phyloP scores from a whole-genome alignment of 2,113 vertebrate species.

The Brachypteracias leptosomus region DNA sequence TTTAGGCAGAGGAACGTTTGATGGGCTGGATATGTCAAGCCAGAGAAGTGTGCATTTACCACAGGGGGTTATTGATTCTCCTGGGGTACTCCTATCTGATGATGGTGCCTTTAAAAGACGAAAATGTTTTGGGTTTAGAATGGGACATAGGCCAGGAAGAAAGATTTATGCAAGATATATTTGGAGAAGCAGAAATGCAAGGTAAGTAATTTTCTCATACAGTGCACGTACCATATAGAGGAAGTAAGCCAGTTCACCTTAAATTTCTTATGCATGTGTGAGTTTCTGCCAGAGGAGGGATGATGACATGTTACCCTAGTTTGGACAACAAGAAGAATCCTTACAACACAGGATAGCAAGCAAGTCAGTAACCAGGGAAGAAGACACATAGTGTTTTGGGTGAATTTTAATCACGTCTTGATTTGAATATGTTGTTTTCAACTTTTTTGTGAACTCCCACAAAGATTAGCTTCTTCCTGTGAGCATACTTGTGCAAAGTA shows the following conservation, averaged over 20 bases:
- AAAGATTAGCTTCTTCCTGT: neutral
- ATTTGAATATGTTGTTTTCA: neutral
- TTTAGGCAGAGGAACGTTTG: neutral
- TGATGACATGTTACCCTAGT: neutral
- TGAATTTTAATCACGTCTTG: neutral
- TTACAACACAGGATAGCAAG: accelerated
- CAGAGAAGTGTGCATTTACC: neutral
- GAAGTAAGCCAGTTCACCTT: neutral
- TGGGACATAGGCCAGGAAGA: neutral
- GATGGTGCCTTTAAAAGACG: neutral
- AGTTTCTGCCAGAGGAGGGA: accelerated
- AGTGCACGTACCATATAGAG: accelerated
- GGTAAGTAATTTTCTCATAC: neutral
- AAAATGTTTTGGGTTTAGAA: neutral
- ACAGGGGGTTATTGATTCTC: neutral
- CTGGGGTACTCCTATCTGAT: neutral
- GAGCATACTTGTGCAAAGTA: neutral
- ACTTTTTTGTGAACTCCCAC: neutral
- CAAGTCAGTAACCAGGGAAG: neutral
- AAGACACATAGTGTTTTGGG: neutral
- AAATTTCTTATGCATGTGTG: neutral
- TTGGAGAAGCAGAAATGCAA: neutral
- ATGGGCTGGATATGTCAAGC: neutral
- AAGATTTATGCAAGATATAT: neutral
- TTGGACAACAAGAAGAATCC: neutral